Evolutionary conservation across 2,888 invertebrate species (phyloP).

Genomic region (Perizoma affinitatum): DNA sequence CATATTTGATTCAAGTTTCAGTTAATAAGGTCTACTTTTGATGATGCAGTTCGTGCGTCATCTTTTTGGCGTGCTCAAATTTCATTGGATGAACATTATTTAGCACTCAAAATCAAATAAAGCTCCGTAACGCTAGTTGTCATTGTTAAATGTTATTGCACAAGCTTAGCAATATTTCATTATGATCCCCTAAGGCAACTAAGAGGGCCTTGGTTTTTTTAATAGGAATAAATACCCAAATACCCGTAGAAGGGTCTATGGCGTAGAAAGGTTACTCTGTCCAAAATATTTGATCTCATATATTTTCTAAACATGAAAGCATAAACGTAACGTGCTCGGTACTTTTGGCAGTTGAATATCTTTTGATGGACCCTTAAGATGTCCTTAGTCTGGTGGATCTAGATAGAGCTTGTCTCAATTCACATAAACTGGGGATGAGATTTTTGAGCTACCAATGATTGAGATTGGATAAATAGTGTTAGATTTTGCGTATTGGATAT

Average conservation of each 20-base stretch:
- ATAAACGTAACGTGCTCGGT: background rate
- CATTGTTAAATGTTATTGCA: conserved; percentile 29
- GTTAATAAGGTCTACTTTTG: background rate
- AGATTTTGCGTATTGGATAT: too few species aligned
- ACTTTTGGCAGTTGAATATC: too few species aligned
- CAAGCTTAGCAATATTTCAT: conserved; percentile 30
- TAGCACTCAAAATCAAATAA: conserved; percentile 20
- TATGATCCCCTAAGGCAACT: conserved; percentile 21
- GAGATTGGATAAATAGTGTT: too few species aligned
- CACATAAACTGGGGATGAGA: too few species aligned
- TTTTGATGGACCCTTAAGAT: conserved; percentile 11
- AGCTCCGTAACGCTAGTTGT: conserved; percentile 14
- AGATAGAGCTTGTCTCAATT: background rate
- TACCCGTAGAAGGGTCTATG: conserved; percentile 19
- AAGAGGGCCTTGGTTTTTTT: conserved; percentile 27
- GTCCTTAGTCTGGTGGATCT: conserved; percentile 7
- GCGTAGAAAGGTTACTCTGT: background rate
- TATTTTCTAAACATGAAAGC: background rate
- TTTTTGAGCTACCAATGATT: too few species aligned
- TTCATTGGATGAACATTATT: conserved; percentile 17
- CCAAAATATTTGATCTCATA: conserved; percentile 13
- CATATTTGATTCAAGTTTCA: too few species aligned
- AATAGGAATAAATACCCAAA: conserved; percentile 23
- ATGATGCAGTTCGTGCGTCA: conserved; percentile 21
- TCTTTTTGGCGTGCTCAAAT: conserved; percentile 9